Conservation (phyloP, 2,797 vertebrate species). For the Echiichthys vipera region DNA sequence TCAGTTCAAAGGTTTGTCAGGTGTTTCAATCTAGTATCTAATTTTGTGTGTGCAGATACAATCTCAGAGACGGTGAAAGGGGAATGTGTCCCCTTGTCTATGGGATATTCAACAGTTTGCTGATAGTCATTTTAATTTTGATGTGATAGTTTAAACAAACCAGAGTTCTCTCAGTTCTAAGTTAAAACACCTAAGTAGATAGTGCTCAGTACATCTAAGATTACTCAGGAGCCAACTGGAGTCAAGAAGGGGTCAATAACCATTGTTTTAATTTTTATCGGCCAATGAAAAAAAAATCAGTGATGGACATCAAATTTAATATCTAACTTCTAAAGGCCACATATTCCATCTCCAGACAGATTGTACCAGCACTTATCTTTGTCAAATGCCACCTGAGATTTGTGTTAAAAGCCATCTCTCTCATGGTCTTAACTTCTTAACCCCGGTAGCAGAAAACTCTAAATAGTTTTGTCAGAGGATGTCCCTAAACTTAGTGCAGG, state of each 20-base stretch:
- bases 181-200: neutral
- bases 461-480: conserved; percentile 47
- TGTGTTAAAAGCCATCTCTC: conserved; percentile 32
- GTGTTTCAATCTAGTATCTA: neutral
- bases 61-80: too few species aligned
- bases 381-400: conserved; percentile 71
- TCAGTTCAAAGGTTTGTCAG: neutral
- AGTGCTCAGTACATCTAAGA: neutral
- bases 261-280: conserved; percentile 23
- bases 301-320: conserved; percentile 54
- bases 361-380: conserved; percentile 65
- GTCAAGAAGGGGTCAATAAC: conserved; percentile 20
- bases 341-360: conserved; percentile 63
- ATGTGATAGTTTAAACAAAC: neutral
- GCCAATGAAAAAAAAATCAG: conserved; percentile 34
- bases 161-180: neutral
- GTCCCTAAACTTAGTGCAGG: conserved; percentile 21
- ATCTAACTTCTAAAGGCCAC: conserved; percentile 62
- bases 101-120: neutral
- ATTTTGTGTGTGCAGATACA: neutral
- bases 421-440: conserved; percentile 57
- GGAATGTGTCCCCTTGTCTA: too few species aligned
- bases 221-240: conserved; percentile 6
- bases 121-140: neutral
- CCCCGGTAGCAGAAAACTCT: conserved; percentile 42